These are phyloP conservation scores for Lamproptera curius DNA, from an alignment of 2,888 invertebrate genomes.

Conservation along the genomic window DNA sequence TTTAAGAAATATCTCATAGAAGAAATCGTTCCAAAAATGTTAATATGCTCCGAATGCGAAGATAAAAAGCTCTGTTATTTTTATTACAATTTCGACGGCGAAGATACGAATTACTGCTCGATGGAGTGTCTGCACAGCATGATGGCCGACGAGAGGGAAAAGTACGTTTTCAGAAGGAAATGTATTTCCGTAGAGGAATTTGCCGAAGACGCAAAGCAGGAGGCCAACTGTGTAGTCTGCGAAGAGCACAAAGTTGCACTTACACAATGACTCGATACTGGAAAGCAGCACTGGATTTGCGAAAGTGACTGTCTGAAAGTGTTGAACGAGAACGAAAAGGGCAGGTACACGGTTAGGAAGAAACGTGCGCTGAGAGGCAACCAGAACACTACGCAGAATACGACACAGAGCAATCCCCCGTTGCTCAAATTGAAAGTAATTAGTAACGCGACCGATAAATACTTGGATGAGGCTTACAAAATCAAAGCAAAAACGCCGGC, in stretches of 20 bases:
- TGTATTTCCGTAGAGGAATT: conserved; percentile 71
- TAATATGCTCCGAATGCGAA: conserved; percentile 64
- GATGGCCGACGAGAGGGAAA: conserved; percentile 73
- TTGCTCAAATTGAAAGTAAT: conserved; percentile 69
- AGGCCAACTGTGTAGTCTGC: conserved; percentile 68
- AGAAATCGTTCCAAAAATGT: conserved; percentile 49
- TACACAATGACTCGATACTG: conserved; percentile 70
- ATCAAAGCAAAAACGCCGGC: conserved; percentile 78
- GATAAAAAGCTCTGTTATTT: conserved; percentile 64
- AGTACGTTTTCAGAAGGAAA: conserved; percentile 73
- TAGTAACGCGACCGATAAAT: conserved; percentile 74
- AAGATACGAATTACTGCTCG: conserved; percentile 74
- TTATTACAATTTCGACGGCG: conserved; percentile 64
- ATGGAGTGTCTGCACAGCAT: conserved; percentile 72
- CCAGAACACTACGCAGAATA: conserved; percentile 14
- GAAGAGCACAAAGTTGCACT: conserved; percentile 64
- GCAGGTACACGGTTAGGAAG: conserved; percentile 54
- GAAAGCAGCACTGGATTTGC: conserved; percentile 72
- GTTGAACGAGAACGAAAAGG: conserved; percentile 57
- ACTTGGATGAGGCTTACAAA: conserved; percentile 72
- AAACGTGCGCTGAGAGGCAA: conserved; percentile 34
- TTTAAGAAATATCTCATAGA: conserved; percentile 60
- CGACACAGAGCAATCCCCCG: conserved; percentile 39
- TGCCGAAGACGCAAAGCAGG: conserved; percentile 32
- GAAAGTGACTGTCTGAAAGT: conserved; percentile 77